Evolutionary conservation across 2,888 invertebrate genomes (phyloP).

Genomic region (Leistus spinibarbis): DNA sequence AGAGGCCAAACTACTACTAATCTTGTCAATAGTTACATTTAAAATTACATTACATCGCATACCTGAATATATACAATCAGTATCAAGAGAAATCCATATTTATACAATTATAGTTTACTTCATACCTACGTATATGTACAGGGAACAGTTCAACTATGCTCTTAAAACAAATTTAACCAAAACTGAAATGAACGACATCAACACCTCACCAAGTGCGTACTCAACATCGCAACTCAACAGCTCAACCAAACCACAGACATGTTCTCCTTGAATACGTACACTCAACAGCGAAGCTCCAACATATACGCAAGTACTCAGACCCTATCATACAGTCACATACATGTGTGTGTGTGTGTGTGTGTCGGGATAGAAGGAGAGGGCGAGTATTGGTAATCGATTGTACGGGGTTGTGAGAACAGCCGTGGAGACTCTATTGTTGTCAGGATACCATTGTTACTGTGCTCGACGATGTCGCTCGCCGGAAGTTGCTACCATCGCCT

Average conservation of each 20-base stretch:
- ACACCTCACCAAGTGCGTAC: neutral
- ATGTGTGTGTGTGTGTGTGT: neutral
- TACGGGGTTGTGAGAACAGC: conserved; percentile 6
- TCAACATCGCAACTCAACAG: neutral
- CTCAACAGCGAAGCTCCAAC: neutral
- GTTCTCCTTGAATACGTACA: neutral
- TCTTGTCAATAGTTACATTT: too few relatives aligned
- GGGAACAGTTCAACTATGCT: too few relatives aligned
- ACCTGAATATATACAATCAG: too few relatives aligned
- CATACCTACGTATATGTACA: too few relatives aligned
- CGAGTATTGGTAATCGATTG: conserved; percentile 31
- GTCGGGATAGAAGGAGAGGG: neutral
- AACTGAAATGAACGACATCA: neutral
- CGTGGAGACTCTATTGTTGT: conserved; percentile 25
- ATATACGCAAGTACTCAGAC: neutral
- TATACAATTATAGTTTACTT: too few relatives aligned
- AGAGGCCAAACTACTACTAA: too few relatives aligned
- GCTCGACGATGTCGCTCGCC: conserved; percentile 5
- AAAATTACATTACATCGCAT: too few relatives aligned
- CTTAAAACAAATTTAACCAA: too few relatives aligned
- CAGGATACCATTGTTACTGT: conserved; percentile 27
- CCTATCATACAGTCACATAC: neutral
- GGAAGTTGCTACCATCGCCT: conserved; percentile 20
- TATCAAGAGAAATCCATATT: too few relatives aligned
- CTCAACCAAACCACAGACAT: neutral